These are phyloP conservation scores for Corythoichthys haematopterus DNA, from an alignment of 2,113 vertebrate species.

Conservation along the genomic window DNA sequence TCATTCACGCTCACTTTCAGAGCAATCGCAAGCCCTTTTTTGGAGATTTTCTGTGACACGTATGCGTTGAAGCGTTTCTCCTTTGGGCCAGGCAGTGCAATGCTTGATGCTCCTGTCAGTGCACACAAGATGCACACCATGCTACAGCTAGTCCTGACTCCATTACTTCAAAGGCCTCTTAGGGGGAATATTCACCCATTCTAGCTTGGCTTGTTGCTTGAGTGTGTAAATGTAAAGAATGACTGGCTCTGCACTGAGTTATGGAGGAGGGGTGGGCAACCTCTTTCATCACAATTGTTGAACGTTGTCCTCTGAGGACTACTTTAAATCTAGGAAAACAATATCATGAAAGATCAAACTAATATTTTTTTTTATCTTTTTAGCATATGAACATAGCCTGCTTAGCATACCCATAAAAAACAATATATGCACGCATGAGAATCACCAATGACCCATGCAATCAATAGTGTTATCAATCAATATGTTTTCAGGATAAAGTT, in stretches of 20 bases:
- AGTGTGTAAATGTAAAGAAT: constrained; percentile 21
- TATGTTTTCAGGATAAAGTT: no score
- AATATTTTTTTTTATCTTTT: not conserved
- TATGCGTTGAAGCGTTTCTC: constrained; percentile 61
- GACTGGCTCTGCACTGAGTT: constrained; percentile 45
- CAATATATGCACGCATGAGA: no score
- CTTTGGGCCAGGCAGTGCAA: constrained; percentile 53
- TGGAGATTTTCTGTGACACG: constrained; percentile 61
- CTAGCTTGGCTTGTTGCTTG: constrained; percentile 41
- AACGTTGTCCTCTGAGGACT: not conserved
- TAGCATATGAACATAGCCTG: not conserved
- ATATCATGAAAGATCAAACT: not conserved
- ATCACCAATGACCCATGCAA: no score
- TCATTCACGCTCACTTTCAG: constrained; percentile 51
- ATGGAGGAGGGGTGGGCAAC: not conserved
- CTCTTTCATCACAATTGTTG: not conserved
- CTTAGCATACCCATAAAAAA: no score
- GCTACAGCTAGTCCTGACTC: constrained; percentile 52
- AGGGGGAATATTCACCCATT: constrained; percentile 52
- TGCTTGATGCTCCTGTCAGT: constrained; percentile 64
- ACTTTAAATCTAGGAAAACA: not conserved
- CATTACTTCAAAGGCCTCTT: constrained; percentile 62
- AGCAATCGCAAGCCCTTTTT: constrained; percentile 59
- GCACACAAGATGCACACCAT: constrained; percentile 59
- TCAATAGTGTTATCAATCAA: no score